A percentile compares a stretch with the other conserved stretches of the same genome.
phyloP scores from a whole-genome alignment of 2,888 invertebrate genomes.

The Caenorhabditis drosophilae region DNA sequence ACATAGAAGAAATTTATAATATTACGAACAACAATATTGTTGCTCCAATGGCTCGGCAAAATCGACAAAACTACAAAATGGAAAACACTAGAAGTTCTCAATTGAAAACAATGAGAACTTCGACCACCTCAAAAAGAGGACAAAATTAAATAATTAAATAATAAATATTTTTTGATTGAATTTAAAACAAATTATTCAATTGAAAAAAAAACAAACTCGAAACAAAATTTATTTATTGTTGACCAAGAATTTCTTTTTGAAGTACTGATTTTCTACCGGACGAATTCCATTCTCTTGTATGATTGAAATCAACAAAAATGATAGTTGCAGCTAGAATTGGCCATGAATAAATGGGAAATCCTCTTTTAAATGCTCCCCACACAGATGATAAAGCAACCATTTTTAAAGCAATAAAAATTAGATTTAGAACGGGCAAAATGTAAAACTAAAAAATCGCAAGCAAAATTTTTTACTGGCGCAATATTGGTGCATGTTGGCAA shows the following conservation, averaged over 20 bases:
- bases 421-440: neutral
- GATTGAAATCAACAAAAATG: constrained; percentile 64
- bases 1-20: constrained; percentile 8
- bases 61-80: constrained; percentile 6
- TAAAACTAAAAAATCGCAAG: neutral
- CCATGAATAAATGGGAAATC: constrained; percentile 52
- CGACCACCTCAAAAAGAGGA: constrained; percentile 5
- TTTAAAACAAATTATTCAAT: neutral
- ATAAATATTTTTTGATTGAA: constrained; percentile 2
- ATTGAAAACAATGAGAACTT: constrained; percentile 22
- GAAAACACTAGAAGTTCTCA: constrained; percentile 7
- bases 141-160: neutral
- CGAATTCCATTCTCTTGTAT: constrained; percentile 62
- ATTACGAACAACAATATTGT: constrained; percentile 15
- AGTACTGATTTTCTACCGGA: constrained; percentile 50
- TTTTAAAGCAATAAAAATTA: constrained; percentile 3
- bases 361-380: constrained; percentile 46
- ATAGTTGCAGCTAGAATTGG: constrained; percentile 54
- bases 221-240: constrained; percentile 7
- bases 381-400: constrained; percentile 29
- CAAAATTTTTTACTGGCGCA: neutral
- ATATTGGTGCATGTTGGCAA: neutral
- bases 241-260: constrained; percentile 49
- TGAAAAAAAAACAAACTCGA: neutral
- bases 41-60: constrained; percentile 28